Percentiles rank a stretch among this genome's conserved stretches.
Conservation (phyloP, 2,888 invertebrate genomes). For the Calliopum simillimum region DNA sequence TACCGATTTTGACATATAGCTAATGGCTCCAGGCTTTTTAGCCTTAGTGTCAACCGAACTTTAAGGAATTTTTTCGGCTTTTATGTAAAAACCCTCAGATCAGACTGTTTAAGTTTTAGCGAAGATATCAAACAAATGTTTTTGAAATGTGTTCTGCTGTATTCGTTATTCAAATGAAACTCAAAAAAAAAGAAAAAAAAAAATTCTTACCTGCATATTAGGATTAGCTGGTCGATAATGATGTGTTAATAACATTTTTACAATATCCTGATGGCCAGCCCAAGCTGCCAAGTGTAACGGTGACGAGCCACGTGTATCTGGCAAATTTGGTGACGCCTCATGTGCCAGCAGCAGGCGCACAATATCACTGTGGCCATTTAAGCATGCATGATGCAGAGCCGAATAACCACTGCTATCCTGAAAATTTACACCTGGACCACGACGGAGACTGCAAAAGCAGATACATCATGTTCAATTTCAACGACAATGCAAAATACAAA, state of each 20-base stretch:
- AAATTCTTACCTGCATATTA: constrained; percentile 78
- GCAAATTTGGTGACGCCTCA: constrained; percentile 85
- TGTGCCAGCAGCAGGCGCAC: constrained; percentile 85
- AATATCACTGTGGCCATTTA: constrained; percentile 93
- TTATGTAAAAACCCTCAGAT: too few species aligned
- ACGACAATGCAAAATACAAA: not conserved
- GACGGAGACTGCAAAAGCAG: constrained; percentile 76
- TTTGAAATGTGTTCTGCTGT: not conserved
- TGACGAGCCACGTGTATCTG: constrained; percentile 91
- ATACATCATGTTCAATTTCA: not conserved
- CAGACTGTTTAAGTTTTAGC: too few species aligned
- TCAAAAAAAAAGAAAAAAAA: not conserved
- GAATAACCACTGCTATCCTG: constrained; percentile 95
- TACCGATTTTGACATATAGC: too few species aligned
- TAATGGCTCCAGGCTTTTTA: too few species aligned
- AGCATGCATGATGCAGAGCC: constrained; percentile 91
- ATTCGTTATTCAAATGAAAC: not conserved
- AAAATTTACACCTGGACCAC: constrained; percentile 91
- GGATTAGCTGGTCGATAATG: constrained; percentile 86
- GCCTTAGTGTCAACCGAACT: too few species aligned
- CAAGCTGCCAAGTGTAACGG: constrained; percentile 94
- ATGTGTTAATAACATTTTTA: constrained; percentile 83
- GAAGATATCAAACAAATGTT: too few species aligned
- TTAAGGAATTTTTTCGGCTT: too few species aligned
- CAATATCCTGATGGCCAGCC: constrained; percentile 92